Evolutionary conservation across 2,888 invertebrate genomes (phyloP).

Genomic region (Volucella inanis): DNA sequence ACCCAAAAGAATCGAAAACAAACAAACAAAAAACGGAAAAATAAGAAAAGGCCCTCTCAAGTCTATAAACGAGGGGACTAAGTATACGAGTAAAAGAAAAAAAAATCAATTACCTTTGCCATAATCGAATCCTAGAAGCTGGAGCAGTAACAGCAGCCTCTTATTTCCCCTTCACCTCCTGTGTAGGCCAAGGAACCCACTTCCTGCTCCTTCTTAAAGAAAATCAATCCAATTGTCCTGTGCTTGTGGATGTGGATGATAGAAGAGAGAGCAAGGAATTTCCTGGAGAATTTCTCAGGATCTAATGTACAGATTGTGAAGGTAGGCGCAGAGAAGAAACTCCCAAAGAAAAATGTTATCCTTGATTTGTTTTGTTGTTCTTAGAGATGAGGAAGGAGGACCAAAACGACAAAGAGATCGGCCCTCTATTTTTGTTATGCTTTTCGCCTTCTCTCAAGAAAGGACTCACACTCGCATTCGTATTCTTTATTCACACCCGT

Average conservation of each 20-base stretch:
- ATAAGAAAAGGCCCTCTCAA: conserved; percentile 31
- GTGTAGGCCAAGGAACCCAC: conserved; percentile 37
- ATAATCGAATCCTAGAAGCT: conserved; percentile 73
- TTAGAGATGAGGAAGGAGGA: conserved; percentile 24
- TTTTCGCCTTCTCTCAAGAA: conserved; percentile 42
- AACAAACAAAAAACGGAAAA: conserved; percentile 42
- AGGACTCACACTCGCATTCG: no score
- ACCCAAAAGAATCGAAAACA: conserved; percentile 42
- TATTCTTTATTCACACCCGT: no score
- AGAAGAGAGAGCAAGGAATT: conserved; percentile 22
- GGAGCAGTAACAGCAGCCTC: conserved; percentile 57
- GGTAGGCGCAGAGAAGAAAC: conserved; percentile 24
- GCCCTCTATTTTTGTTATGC: conserved; percentile 40
- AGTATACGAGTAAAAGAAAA: conserved; percentile 16
- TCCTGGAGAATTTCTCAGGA: conserved; percentile 32
- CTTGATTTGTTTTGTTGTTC: conserved; percentile 67
- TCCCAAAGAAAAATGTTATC: conserved; percentile 69
- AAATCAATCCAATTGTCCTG: conserved; percentile 73
- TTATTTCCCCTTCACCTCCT: conserved; percentile 30
- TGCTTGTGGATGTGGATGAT: conserved; percentile 25
- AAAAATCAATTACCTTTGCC: conserved; percentile 77
- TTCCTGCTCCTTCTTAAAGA: conserved; percentile 49
- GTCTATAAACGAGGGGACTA: conserved; percentile 54
- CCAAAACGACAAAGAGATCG: conserved; percentile 10
- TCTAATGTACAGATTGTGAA: conserved; percentile 27